Evolutionary conservation across 2,888 invertebrate genomes (phyloP).

Genomic region (Ferrisia virgata): DNA sequence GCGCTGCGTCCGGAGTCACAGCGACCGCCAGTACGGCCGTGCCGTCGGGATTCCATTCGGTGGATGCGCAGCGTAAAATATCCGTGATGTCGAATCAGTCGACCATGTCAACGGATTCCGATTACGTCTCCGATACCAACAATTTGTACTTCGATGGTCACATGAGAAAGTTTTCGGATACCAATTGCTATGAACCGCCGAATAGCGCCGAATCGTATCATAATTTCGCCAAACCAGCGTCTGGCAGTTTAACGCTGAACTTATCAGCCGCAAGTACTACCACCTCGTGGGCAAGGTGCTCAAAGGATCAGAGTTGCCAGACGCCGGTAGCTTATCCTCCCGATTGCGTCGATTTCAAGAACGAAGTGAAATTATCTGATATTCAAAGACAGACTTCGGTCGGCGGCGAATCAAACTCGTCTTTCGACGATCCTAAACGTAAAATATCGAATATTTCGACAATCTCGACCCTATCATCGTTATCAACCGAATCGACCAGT

Average conservation of each 20-base stretch:
- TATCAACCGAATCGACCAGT: conserved; percentile 47
- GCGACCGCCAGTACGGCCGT: too few species aligned
- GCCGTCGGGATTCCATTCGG: too few species aligned
- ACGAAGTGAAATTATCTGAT: neutral
- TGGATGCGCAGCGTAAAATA: conserved; percentile 47
- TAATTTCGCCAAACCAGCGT: conserved; percentile 23
- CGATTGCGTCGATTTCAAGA: neutral
- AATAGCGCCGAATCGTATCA: neutral
- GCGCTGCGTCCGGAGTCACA: too few species aligned
- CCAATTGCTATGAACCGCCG: neutral
- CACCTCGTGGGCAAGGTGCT: neutral
- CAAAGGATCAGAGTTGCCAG: conserved; percentile 36
- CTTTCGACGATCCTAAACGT: conserved; percentile 39
- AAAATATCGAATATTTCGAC: conserved; percentile 48
- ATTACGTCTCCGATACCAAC: conserved; percentile 48
- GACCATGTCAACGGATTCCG: conserved; percentile 48
- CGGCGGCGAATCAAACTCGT: neutral
- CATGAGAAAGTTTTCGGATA: conserved; percentile 21
- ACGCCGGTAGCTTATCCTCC: conserved; percentile 15
- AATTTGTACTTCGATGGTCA: conserved; percentile 32
- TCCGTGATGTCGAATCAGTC: conserved; percentile 47
- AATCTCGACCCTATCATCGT: conserved; percentile 48
- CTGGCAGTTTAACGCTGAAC: conserved; percentile 15
- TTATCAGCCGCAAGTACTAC: neutral
- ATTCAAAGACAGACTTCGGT: neutral